Conservation (phyloP, 1,140 invertebrate species). For the Tetramorium alpestre region DNA sequence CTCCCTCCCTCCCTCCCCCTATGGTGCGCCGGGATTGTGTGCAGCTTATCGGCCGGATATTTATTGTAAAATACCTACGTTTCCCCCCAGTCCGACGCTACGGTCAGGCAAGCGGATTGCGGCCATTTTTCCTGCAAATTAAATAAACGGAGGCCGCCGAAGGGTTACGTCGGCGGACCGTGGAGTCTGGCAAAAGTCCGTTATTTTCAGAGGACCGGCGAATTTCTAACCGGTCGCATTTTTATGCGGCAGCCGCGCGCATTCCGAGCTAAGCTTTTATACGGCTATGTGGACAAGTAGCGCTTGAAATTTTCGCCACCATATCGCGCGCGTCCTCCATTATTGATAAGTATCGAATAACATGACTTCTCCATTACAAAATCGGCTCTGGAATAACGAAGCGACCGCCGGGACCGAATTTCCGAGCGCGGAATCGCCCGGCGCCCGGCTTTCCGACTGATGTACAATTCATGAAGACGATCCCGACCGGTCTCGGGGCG, state of each 20-base stretch:
- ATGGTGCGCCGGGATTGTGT: slow-evolving; percentile 66
- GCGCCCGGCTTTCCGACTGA: slow-evolving; percentile 52
- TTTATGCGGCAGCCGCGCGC: slow-evolving; percentile 32
- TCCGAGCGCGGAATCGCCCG: slow-evolving; percentile 54
- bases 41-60: slow-evolving; percentile 81
- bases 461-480: slow-evolving; percentile 75
- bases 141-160: slow-evolving; percentile 68
- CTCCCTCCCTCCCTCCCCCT: background rate
- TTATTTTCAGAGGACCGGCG: slow-evolving; percentile 33
- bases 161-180: slow-evolving; percentile 44
- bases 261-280: slow-evolving; percentile 40
- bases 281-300: slow-evolving; percentile 57
- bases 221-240: slow-evolving; percentile 29
- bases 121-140: slow-evolving; percentile 71
- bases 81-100: slow-evolving; percentile 35
- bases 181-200: slow-evolving; percentile 25
- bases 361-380: slow-evolving; percentile 67
- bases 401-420: slow-evolving; percentile 55
- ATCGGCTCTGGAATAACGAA: slow-evolving; percentile 65
- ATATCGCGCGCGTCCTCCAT: slow-evolving; percentile 57
- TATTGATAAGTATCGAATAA: slow-evolving; percentile 67
- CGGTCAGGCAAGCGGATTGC: slow-evolving; percentile 64
- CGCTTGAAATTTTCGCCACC: slow-evolving; percentile 56
- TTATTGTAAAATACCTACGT: slow-evolving; percentile 80
- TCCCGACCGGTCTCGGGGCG: slow-evolving; percentile 43